Conservation (phyloP, 2,888 invertebrate species). For the Synergus laeviventris region DNA sequence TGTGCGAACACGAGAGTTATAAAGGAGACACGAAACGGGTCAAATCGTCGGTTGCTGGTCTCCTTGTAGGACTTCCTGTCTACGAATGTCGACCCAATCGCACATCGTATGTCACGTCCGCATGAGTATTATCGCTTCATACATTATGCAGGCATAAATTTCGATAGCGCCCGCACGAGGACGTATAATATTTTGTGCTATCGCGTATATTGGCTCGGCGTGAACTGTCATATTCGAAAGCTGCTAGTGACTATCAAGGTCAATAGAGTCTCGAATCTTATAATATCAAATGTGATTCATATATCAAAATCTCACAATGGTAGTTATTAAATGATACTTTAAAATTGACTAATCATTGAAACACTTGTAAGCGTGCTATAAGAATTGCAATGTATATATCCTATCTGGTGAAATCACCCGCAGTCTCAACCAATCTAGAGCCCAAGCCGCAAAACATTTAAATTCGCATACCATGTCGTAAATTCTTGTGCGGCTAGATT, state of each 20-base stretch:
- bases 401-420: background rate
- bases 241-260: background rate
- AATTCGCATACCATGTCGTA: constrained; percentile 13
- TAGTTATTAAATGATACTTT: background rate
- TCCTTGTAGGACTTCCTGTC: constrained; percentile 15
- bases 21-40: constrained; percentile 8
- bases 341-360: constrained; percentile 9
- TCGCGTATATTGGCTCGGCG: background rate
- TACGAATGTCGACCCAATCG: constrained; percentile 41
- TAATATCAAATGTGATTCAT: background rate
- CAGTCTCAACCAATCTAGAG: background rate
- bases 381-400: background rate
- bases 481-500: background rate
- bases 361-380: background rate
- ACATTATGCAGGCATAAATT: constrained; percentile 48
- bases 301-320: background rate
- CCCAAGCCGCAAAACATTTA: constrained; percentile 2
- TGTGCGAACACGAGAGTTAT: background rate
- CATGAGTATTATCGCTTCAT: constrained; percentile 52
- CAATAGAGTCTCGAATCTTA: background rate
- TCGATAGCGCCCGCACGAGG: constrained; percentile 27
- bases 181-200: background rate
- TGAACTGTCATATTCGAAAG: background rate
- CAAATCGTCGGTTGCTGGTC: background rate
- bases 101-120: constrained; percentile 42